Conservation (phyloP, 2,888 invertebrate species). For the Nowickia ferox region DNA sequence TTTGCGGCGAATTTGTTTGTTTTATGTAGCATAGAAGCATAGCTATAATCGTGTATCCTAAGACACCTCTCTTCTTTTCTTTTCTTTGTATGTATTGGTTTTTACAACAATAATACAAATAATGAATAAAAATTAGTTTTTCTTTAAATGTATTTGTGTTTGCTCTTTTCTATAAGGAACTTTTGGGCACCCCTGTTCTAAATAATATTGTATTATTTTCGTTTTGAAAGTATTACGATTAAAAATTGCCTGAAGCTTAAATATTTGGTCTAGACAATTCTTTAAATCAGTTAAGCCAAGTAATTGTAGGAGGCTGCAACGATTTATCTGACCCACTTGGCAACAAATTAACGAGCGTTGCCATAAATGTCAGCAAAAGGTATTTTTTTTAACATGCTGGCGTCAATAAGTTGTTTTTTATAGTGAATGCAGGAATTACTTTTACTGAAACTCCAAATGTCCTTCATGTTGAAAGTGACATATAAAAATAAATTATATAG, state of each 20-base stretch:
- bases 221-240: no score
- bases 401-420: slow-evolving; percentile 32
- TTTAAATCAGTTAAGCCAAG: background rate
- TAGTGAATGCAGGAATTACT: background rate
- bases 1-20: no score
- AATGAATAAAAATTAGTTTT: no score
- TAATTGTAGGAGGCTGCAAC: background rate
- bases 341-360: slow-evolving; percentile 7
- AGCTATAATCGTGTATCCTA: no score
- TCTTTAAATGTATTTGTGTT: no score
- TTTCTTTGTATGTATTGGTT: no score
- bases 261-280: background rate
- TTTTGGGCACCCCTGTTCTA: no score
- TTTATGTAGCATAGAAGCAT: no score
- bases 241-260: background rate
- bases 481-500: background rate
- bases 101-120: no score
- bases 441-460: slow-evolving; percentile 1
- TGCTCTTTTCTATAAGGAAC: no score
- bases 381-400: background rate
- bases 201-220: no score
- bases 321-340: slow-evolving; percentile 38
- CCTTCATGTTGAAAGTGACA: background rate
- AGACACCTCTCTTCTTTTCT: no score
- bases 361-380: slow-evolving; percentile 9